Evolutionary conservation across 2,888 invertebrate species (phyloP).

Genomic region (Pimpla rufipes): DNA sequence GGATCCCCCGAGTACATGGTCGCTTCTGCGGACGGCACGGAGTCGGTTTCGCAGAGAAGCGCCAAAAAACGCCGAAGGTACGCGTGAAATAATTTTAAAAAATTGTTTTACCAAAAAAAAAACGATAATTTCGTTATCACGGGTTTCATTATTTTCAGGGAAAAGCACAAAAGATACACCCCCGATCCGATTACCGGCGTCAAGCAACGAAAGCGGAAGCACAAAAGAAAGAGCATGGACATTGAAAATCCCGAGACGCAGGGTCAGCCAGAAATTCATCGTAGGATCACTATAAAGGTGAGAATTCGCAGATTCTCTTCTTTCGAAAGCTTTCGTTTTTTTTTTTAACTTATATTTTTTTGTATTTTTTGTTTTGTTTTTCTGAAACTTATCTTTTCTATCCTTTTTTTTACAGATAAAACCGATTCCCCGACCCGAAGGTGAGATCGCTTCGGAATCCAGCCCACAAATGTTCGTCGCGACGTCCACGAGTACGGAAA

Average conservation of each 20-base stretch:
- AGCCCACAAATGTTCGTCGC: conserved; percentile 91
- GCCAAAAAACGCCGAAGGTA: conserved; percentile 84
- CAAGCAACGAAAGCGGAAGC: conserved; percentile 92
- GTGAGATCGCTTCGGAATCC: conserved; percentile 88
- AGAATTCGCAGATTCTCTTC: conserved; percentile 30
- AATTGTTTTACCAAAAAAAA: conserved; percentile 8
- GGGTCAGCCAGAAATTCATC: conserved; percentile 86
- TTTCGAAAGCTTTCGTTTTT: background rate
- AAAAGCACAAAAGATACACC: conserved; percentile 92
- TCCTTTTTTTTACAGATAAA: conserved; percentile 88
- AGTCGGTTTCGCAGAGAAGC: conserved; percentile 81
- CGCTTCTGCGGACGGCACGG: conserved; percentile 81
- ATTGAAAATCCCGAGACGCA: conserved; percentile 87
- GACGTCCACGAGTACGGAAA: conserved; percentile 83
- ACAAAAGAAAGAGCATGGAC: conserved; percentile 92
- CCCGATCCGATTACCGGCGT: conserved; percentile 88
- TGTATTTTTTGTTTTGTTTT: too few relatives aligned
- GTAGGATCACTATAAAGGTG: conserved; percentile 94
- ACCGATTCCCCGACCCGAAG: conserved; percentile 92
- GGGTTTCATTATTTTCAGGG: conserved; percentile 80
- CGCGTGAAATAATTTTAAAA: conserved; percentile 2
- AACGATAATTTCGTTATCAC: background rate
- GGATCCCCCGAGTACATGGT: conserved; percentile 84
- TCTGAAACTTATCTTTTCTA: background rate
- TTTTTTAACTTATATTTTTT: background rate